phyloP scores from a whole-genome alignment of 2,113 vertebrate species.

The Proterorhinus semilunaris region DNA sequence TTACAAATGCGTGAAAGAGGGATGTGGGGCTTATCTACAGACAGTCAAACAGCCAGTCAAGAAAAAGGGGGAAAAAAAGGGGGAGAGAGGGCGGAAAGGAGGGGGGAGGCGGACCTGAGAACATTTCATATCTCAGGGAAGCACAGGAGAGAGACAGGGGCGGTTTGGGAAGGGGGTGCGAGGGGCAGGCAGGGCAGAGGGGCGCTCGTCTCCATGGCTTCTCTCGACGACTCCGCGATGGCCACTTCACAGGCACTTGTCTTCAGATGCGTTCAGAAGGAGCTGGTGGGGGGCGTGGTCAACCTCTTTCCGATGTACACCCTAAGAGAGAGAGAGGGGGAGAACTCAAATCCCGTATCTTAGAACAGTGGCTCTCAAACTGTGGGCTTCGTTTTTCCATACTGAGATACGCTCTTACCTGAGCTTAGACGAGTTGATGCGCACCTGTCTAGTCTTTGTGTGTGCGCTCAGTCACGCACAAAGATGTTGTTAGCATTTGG shows the following conservation, averaged over 20 bases:
- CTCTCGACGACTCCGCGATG: constrained; percentile 65
- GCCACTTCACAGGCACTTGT: constrained; percentile 78
- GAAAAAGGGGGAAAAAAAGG: constrained; percentile 6
- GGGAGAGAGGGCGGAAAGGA: background rate
- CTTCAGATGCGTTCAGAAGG: constrained; percentile 80
- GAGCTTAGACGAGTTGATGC: too few species aligned
- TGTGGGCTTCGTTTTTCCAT: too few species aligned
- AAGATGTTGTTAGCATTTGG: too few species aligned
- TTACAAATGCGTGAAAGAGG: constrained; percentile 45
- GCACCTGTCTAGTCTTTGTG: too few species aligned
- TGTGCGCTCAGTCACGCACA: too few species aligned
- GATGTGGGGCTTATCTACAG: constrained; percentile 28
- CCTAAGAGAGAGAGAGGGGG: constrained; percentile 62
- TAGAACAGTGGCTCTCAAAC: too few species aligned
- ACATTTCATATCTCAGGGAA: constrained; percentile 65
- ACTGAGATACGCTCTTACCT: too few species aligned
- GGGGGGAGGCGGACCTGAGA: constrained; percentile 42
- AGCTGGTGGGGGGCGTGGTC: constrained; percentile 89
- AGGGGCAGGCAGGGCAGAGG: constrained; percentile 18
- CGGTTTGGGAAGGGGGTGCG: constrained; percentile 32
- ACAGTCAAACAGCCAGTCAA: constrained; percentile 35
- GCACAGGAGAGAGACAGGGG: constrained; percentile 3
- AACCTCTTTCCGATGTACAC: constrained; percentile 96
- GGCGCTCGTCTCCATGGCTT: constrained; percentile 76
- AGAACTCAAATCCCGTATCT: background rate